A percentile compares a stretch with the other conserved stretches of the same genome.
Evolutionary conservation across 2,113 vertebrate genomes (phyloP).

Genomic region (Thymallus thymallus): DNA sequence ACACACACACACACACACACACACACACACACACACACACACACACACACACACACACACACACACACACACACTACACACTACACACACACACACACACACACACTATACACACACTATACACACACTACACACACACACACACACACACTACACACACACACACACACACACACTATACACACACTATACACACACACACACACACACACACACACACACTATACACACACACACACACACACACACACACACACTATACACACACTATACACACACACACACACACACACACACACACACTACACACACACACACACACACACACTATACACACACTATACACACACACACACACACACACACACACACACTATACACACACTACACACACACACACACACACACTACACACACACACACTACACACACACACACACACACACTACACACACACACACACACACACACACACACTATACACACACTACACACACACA

Average conservation of each 20-base stretch:
- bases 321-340: neutral
- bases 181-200: conserved; percentile 1
- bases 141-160: neutral
- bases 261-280: too few species aligned
- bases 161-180: neutral
- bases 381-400: neutral
- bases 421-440: neutral
- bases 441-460: neutral
- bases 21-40: neutral
- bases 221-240: neutral
- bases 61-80: neutral
- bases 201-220: neutral
- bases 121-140: too few species aligned
- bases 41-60: neutral
- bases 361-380: too few species aligned
- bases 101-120: too few species aligned
- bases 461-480: too few species aligned
- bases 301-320: neutral
- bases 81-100: neutral
- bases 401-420: neutral
- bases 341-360: neutral
- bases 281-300: neutral
- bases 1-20: neutral
- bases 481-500: neutral
- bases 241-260: neutral